Conservation (phyloP, 2,888 invertebrate genomes). For the Agrotis ipsilon region DNA sequence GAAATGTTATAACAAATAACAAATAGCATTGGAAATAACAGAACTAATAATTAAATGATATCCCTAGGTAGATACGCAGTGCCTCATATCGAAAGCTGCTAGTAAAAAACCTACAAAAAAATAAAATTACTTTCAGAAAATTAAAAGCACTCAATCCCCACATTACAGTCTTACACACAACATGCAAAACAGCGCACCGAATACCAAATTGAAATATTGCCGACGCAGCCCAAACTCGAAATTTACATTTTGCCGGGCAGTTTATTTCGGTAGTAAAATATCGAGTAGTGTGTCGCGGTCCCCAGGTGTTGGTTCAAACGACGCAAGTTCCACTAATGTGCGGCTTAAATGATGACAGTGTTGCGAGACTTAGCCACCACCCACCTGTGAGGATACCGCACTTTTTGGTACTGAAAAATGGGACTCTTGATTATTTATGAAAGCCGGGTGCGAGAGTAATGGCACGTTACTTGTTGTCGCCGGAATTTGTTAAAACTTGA, state of each 20-base stretch:
- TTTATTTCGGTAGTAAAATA: conserved; percentile 84
- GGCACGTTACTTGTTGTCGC: conserved; percentile 38
- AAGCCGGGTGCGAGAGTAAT: conserved; percentile 49
- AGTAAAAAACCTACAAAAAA: not conserved
- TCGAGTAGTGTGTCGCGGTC: conserved; percentile 81
- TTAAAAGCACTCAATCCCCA: conserved; percentile 33
- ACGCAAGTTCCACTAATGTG: conserved; percentile 89
- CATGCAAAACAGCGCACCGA: conserved; percentile 67
- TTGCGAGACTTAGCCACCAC: conserved; percentile 75
- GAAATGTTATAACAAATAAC: not conserved
- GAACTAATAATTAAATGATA: not conserved
- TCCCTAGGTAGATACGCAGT: not conserved
- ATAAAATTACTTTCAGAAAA: conserved; percentile 10
- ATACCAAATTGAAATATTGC: conserved; percentile 73
- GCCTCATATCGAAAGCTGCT: not conserved
- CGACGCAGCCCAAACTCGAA: conserved; percentile 69
- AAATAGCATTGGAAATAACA: conserved; percentile 12
- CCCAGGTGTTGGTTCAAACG: conserved; percentile 87
- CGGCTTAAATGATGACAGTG: conserved; percentile 89
- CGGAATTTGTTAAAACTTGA: conserved; percentile 27
- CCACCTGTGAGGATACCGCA: conserved; percentile 56
- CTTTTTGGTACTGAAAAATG: conserved; percentile 67
- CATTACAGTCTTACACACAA: conserved; percentile 43
- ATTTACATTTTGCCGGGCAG: conserved; percentile 81
- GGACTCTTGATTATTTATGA: conserved; percentile 58